Evolutionary conservation across 2,113 vertebrate species (phyloP).

Genomic region (Egretta garzetta): DNA sequence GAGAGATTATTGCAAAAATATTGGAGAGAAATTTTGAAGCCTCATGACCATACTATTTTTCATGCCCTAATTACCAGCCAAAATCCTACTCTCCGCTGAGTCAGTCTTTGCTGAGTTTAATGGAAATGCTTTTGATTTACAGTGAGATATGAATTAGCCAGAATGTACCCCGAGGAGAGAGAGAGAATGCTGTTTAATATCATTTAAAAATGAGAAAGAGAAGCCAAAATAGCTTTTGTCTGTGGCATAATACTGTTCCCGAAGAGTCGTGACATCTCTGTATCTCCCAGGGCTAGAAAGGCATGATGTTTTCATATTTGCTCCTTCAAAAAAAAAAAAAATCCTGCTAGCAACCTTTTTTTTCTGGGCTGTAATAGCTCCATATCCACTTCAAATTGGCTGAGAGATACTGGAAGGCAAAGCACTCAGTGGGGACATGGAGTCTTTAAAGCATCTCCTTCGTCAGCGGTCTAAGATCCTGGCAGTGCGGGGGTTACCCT

Average conservation of each 20-base stretch:
- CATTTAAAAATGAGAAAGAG: constrained; percentile 28
- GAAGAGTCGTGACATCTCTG: background rate
- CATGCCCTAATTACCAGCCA: background rate
- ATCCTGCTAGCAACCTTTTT: background rate
- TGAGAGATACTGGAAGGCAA: background rate
- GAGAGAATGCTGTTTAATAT: background rate
- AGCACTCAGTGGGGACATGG: background rate
- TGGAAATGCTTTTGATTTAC: constrained; percentile 30
- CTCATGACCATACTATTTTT: background rate
- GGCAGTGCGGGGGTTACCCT: background rate
- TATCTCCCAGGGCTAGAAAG: background rate
- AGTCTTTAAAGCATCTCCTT: background rate
- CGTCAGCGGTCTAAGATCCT: background rate
- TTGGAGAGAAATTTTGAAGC: background rate
- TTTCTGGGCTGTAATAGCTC: background rate
- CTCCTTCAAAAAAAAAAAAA: background rate
- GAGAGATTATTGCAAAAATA: background rate
- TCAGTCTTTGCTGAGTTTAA: constrained; percentile 14
- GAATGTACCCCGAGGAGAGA: background rate
- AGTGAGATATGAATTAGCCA: background rate
- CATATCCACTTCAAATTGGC: background rate
- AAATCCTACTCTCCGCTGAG: background rate
- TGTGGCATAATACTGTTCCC: background rate
- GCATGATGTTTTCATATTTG: background rate
- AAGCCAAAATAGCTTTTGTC: constrained; percentile 16